These are phyloP conservation scores for Sphenodon punctatus DNA, from an alignment of 2,797 vertebrate species.

Conservation along the genomic window DNA sequence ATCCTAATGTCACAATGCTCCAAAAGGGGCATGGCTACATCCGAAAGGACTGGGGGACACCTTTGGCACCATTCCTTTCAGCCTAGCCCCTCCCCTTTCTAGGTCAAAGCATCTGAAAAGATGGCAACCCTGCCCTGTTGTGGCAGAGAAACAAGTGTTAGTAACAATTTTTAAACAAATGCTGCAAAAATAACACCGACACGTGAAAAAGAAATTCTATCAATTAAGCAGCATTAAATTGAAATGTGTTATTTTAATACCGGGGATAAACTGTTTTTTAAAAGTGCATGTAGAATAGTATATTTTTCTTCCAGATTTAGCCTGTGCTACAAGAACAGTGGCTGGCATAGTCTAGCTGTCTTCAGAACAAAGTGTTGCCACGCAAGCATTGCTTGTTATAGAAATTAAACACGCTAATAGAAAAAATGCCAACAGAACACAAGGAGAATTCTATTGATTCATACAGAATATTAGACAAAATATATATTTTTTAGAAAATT, in stretches of 20 bases:
- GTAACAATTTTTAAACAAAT: too few species aligned
- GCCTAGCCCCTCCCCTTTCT: too few species aligned
- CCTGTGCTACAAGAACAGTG: constrained; percentile 31
- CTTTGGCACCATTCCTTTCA: too few species aligned
- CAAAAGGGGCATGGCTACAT: too few species aligned
- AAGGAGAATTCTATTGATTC: not conserved
- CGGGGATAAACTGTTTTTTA: constrained; percentile 29
- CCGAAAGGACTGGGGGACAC: too few species aligned
- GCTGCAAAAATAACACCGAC: too few species aligned
- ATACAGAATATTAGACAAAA: not conserved
- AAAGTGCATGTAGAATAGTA: constrained; percentile 45
- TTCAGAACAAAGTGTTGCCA: constrained; percentile 37
- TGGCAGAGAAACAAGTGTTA: too few species aligned
- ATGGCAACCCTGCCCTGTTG: too few species aligned
- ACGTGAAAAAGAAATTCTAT: not conserved
- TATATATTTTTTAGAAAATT: not conserved
- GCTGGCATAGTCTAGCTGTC: constrained; percentile 36
- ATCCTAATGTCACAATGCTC: too few species aligned
- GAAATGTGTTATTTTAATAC: constrained; percentile 36
- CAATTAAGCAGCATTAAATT: constrained; percentile 22
- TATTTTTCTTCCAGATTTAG: constrained; percentile 30
- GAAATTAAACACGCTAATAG: constrained; percentile 49
- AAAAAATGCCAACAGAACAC: constrained; percentile 31
- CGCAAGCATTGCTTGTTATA: constrained; percentile 35
- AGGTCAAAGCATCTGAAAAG: too few species aligned